Evolutionary conservation across 2,113 vertebrate genomes (phyloP).

Genomic region (Eubucco bourcierii): DNA sequence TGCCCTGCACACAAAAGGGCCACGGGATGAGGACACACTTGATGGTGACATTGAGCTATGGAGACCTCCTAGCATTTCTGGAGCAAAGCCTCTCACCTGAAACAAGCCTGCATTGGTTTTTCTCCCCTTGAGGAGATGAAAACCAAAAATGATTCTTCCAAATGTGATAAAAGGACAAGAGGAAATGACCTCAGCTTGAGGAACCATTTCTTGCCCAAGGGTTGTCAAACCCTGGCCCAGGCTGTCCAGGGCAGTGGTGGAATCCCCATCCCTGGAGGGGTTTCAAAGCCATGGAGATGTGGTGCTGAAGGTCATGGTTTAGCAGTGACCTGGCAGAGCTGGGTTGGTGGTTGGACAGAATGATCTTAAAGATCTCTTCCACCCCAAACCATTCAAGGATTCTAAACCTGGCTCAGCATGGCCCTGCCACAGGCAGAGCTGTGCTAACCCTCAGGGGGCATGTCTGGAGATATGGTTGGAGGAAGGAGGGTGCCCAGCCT

Average conservation of each 20-base stretch:
- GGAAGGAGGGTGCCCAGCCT: neutral
- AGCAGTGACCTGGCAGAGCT: too few species aligned
- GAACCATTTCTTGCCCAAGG: too few species aligned
- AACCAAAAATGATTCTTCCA: neutral
- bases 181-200: too few species aligned
- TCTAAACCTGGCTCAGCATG: neutral
- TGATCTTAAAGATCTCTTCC: too few species aligned
- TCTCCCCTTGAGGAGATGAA: neutral
- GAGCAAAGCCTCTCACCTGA: neutral
- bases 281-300: too few species aligned
- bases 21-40: fast-evolving
- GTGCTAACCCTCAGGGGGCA: neutral
- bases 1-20: neutral
- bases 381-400: too few species aligned
- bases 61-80: neutral
- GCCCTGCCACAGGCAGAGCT: neutral
- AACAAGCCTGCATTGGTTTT: neutral
- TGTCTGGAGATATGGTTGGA: fast-evolving
- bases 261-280: too few species aligned
- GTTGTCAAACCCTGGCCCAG: too few species aligned
- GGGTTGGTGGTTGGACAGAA: too few species aligned
- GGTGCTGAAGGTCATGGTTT: too few species aligned
- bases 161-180: neutral
- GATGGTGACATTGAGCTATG: neutral
- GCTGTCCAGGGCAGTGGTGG: too few species aligned